Base-by-base conservation (phyloP, 2,888 invertebrate genomes). In the Macaria liturata region DNA sequence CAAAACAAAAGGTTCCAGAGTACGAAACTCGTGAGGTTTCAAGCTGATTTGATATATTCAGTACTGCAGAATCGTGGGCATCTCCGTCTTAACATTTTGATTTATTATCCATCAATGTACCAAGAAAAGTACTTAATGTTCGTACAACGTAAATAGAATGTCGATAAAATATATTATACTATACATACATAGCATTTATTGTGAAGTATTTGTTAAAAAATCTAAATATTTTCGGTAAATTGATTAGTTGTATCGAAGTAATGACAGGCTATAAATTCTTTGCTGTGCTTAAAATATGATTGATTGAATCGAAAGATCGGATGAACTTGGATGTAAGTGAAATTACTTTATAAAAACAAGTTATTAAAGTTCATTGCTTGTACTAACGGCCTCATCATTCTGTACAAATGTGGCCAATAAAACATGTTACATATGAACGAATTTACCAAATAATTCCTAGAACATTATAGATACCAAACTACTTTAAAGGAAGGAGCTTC, bases 21-120 rank as follows among this genome's bases (percentile, higher is more conserved):
- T 71, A 68, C 71, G 74, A 64, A 66, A 75, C 71, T 87, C 91
- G 91, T 91, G 91, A 90, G 91, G 87, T 86, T 83, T 80, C 91
- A 90, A 91, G 90, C 91, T 88, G 90, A 73, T 88, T 87, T 84
- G 83, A 88, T 87, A 81, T 84, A 86, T 86, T 82, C 82, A 76
- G 76, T 67, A 68, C 83, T 79, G 85, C 84, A 81, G 86, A 87
- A 87, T 86, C 88, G 88, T 89, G 86, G 80, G 79, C 78, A 76
- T 70, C 77, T 76, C 75, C 73, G 70, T 74, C 74, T 73, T 69
- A 73, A 68, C 69, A 74, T 67, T 69, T 78, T 89, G 91, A 91
- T 88, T 88, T 87, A 88, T 90, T 74, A 75, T 59, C 70, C 65
- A 64, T 73, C 72, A 69, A 68, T 62, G 62, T 53, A 67, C 55